Base-by-base conservation (phyloP, 1,140 invertebrate genomes). In the Bombus picipes region DNA sequence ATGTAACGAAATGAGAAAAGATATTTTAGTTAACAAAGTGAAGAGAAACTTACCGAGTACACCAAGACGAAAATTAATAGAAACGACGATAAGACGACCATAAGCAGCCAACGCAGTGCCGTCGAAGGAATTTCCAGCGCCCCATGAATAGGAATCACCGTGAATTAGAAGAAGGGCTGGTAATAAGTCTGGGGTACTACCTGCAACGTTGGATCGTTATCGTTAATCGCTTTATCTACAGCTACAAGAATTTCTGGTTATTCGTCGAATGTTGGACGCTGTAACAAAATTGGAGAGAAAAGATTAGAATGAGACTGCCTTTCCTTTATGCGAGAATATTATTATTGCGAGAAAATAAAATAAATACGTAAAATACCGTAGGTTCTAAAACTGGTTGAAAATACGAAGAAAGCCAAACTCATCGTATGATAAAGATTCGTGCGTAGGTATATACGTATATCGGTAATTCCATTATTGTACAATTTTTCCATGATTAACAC, bases 1-100 rank as follows among this genome's bases (percentile, higher is more conserved):
- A 53, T 8, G 6, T 22, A 22, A 53, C 3, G 18, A 53, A 53
- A 22, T 0, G 32, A 18, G 13, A 4, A 34, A 37, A 66, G 9
- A 22, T 34, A 8, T 34, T 8, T 8, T 65, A 15, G 3, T 66
- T n/a, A 81, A 68, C 15, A 66, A 34, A 75, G 1, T 37, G 39
- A 37, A 37, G 9, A 18, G 53, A 41, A 57, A 95, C 97, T 97
- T 96, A 98, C 99, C 99, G 93, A 99, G 96, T 90, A 99, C 97
- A 83, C 99, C 99, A 82, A 99, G 97, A 91, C 99, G 97, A 96
- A 99, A 99, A 96, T 99, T 99, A 93, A 99, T 97, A 90, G 98
- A 99, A 93, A 99, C 98, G 86, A 99, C 98, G 92, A 99, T 98
- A 92, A 99, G 97, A 93, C 98, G 97, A 84, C 98, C 98, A 91